A percentile compares a stretch with the other conserved stretches of the same genome.
Evolutionary conservation across 2,888 invertebrate genomes (phyloP).

Genomic region (Cancer borealis): DNA sequence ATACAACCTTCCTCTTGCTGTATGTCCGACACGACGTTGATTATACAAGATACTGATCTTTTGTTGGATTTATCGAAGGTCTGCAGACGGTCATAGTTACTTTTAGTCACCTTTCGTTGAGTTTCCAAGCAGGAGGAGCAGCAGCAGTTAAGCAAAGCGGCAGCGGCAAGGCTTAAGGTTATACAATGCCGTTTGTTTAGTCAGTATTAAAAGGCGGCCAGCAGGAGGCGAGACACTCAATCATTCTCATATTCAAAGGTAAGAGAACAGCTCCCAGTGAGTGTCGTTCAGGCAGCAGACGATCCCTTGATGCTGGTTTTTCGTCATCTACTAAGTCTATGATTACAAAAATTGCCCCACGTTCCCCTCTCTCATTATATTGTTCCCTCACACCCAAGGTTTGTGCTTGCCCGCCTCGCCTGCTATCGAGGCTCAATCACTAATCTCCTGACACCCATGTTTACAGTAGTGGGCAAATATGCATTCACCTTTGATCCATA

Average conservation of each 20-base stretch:
- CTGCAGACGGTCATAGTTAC: neutral
- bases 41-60: constrained; percentile 4
- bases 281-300: neutral
- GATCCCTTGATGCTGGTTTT: neutral
- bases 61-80: neutral
- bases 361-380: neutral
- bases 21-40: neutral
- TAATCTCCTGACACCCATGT: constrained; percentile 7
- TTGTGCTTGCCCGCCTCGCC: constrained; percentile 27
- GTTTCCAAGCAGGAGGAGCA: neutral
- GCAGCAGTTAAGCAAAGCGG: neutral
- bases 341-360: constrained; percentile 22
- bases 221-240: neutral
- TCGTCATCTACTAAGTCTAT: neutral
- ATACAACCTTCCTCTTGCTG: neutral
- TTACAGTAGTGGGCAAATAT: constrained; percentile 18
- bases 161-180: neutral
- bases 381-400: neutral
- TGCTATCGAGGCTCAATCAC: constrained; percentile 11
- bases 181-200: neutral
- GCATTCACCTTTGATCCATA: neutral
- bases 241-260: constrained; percentile 4
- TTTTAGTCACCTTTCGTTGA: neutral
- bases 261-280: neutral
- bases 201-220: neutral